These are phyloP conservation scores for Drosophila obscura DNA, from an alignment of 1,140 invertebrate genomes.

Conservation along the genomic window DNA sequence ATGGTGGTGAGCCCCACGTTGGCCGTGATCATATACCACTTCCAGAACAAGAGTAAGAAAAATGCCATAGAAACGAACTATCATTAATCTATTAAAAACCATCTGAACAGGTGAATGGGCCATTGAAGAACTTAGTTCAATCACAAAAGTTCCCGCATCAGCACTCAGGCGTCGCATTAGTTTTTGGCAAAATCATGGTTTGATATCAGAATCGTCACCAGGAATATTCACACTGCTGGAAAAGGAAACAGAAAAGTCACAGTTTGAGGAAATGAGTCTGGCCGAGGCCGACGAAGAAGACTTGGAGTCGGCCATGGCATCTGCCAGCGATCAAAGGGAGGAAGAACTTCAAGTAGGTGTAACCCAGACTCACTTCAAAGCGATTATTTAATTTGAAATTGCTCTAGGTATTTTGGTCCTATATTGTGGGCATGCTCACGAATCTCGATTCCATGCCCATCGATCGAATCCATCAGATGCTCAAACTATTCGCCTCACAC, in stretches of 20 bases:
- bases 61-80: neutral
- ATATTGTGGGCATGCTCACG: slow-evolving; percentile 98
- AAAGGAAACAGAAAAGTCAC: slow-evolving; percentile 86
- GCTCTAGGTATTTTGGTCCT: slow-evolving; percentile 94
- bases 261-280: slow-evolving; percentile 83
- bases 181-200: slow-evolving; percentile 95
- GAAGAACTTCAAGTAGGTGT: slow-evolving; percentile 91
- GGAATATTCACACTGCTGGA: slow-evolving; percentile 93
- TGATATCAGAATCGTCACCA: slow-evolving; percentile 90
- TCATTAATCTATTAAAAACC: neutral
- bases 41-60: slow-evolving; percentile 91
- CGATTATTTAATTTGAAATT: neutral
- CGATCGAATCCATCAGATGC: slow-evolving; percentile 97
- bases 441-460: slow-evolving; percentile 96
- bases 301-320: slow-evolving; percentile 95
- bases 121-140: slow-evolving; percentile 92
- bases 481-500: slow-evolving; percentile 97
- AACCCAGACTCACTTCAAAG: slow-evolving; percentile 28
- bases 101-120: slow-evolving; percentile 88
- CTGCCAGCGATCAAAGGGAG: slow-evolving; percentile 95
- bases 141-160: slow-evolving; percentile 93
- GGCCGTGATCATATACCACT: slow-evolving; percentile 97
- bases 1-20: slow-evolving; percentile 96
- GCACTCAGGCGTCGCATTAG: slow-evolving; percentile 92
- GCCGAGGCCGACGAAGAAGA: slow-evolving; percentile 95